A percentile compares a stretch with the other conserved stretches of the same genome.
phyloP scores from a whole-genome alignment of 2,113 vertebrate genomes.

The Pungitius pungitius region DNA sequence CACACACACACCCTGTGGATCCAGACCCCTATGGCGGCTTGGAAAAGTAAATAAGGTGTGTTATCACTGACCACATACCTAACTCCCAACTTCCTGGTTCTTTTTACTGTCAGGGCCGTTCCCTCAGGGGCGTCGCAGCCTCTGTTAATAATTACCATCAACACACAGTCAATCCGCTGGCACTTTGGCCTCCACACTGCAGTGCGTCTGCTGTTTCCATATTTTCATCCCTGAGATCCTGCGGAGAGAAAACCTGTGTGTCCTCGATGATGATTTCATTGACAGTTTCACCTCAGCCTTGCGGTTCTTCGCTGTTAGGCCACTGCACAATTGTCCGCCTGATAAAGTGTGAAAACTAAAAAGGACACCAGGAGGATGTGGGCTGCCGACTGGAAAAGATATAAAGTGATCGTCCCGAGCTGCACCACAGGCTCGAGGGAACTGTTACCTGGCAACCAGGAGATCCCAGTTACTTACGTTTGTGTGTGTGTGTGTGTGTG shows the following conservation, averaged over 20 bases:
- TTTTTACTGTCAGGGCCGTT: slow-evolving; percentile 33
- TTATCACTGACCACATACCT: slow-evolving; percentile 65
- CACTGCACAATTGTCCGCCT: slow-evolving; percentile 30
- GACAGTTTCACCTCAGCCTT: slow-evolving; percentile 6
- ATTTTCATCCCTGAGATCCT: slow-evolving; percentile 15
- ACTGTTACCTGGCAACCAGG: slow-evolving; percentile 78
- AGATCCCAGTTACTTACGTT: slow-evolving; percentile 65
- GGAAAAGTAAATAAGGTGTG: slow-evolving; percentile 68
- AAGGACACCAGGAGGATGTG: slow-evolving; percentile 25
- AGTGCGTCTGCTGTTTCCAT: slow-evolving; percentile 8
- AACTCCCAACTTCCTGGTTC: slow-evolving; percentile 65
- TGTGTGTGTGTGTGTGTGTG: slow-evolving; percentile 18
- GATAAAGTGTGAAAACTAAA: slow-evolving; percentile 48
- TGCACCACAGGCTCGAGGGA: slow-evolving; percentile 48
- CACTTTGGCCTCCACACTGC: neutral
- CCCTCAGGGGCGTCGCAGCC: slow-evolving; percentile 30
- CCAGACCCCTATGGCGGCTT: slow-evolving; percentile 50
- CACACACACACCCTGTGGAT: slow-evolving; percentile 39
- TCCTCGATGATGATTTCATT: slow-evolving; percentile 16
- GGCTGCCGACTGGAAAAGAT: slow-evolving; percentile 43
- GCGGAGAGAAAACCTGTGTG: slow-evolving; percentile 17
- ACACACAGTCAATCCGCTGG: slow-evolving; percentile 20
- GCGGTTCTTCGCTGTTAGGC: slow-evolving; percentile 2
- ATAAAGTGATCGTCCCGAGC: slow-evolving; percentile 49
- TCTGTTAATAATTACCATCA: slow-evolving; percentile 68